phyloP scores from a whole-genome alignment of 2,797 vertebrate species.

The Cheirogaleus major region DNA sequence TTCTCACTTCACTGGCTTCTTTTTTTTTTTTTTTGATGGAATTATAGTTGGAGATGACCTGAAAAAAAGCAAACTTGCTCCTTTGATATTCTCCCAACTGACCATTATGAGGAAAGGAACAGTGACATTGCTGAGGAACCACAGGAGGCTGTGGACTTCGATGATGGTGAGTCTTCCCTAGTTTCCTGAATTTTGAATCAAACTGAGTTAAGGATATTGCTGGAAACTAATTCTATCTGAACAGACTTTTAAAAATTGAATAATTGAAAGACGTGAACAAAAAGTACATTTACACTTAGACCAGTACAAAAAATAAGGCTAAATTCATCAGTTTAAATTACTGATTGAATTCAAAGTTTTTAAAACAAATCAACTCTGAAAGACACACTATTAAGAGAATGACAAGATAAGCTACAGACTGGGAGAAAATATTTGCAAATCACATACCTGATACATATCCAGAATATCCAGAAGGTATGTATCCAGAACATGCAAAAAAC shows the following conservation, averaged over 20 bases:
- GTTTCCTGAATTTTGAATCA: neutral
- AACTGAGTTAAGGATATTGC: neutral
- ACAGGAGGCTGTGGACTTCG: neutral
- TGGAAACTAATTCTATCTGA: neutral
- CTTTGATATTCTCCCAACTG: neutral
- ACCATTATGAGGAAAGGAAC: neutral
- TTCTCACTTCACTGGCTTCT: constrained; percentile 57
- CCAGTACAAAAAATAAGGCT: neutral
- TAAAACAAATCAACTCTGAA: neutral
- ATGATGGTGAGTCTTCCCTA: neutral
- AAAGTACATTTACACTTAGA: neutral
- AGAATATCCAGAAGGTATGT: neutral
- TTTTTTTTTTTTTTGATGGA: constrained; percentile 17
- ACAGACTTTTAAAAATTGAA: neutral
- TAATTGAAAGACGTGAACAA: neutral
- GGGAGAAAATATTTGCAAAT: constrained; percentile 18
- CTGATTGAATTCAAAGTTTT: neutral
- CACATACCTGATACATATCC: neutral
- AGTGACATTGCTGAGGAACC: neutral
- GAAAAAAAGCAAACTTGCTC: neutral
- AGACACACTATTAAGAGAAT: neutral
- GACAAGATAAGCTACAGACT: neutral
- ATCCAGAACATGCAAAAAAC: neutral
- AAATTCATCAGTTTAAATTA: neutral
- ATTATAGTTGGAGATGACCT: constrained; percentile 43